Base-by-base conservation (phyloP, 2,113 vertebrate species). In the Corythaeola cristata region DNA sequence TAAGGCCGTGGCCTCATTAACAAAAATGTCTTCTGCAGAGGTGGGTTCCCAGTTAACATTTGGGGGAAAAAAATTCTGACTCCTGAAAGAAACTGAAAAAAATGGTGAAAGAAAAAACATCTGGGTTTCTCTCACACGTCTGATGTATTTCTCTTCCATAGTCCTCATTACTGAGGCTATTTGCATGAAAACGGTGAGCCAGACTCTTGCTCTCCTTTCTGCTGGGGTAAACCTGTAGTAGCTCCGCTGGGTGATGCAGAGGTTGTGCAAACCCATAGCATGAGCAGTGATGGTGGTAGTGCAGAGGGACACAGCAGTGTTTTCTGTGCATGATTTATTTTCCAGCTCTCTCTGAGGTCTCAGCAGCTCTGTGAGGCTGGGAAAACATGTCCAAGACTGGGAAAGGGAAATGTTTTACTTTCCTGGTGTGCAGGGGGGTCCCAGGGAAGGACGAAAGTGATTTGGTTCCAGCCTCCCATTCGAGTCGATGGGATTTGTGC, bases 1-100 rank as follows among this genome's bases (percentile, higher is more conserved):
- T 83, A 96, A 95, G 63, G 93, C 92, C 90, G 77, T 95, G 86
- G 83, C 45, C 87, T 96, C 85, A 80, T 96, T 98, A 97, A 96
- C 45, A 30, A 88, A 93, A 96, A 89, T 69, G 59, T 81, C 92
- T 77, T 59, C 3, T 64, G 74, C 75, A 93, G 82, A 97, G 93
- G 92, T 97, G 74, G 89, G 67, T 94, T 96, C 78, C 49, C 66
- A 80, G 52, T 23, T 73, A 88, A 72, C 41, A 14, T 22, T 37
- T 17, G 17, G 71, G 35, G 4, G 5, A 6, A 8, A 19, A 12
- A 27, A 45, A 33, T 30, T 64, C 22, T 55, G 53, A 88, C 16
- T 71, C 68, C 35, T 71, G 55, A 74, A 90, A 83, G 56, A 81
- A 86, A 75, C 49, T n/a, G 35, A 44, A 78, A 60, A 58, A 91